phyloP scores from a whole-genome alignment of 2,888 invertebrate species.

The Machimus rusticus region DNA sequence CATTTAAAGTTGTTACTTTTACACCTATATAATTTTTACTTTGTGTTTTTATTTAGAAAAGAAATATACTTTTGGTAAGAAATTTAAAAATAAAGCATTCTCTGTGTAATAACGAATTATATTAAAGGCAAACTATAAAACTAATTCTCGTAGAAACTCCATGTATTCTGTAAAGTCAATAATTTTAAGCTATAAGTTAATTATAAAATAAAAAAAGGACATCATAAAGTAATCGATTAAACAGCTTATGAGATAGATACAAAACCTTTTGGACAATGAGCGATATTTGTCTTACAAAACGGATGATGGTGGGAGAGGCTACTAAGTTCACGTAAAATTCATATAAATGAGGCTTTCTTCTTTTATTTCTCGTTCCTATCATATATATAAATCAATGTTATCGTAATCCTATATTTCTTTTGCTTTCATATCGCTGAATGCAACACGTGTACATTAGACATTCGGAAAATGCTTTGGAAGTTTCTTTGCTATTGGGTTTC shows the following conservation, averaged over 20 bases:
- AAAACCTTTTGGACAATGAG: conserved; percentile 16
- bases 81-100: conserved; percentile 31
- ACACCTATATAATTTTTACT: neutral
- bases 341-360: neutral
- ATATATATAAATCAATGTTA: conserved; percentile 12
- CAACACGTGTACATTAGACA: conserved; percentile 5
- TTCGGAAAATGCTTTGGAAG: conserved; percentile 38
- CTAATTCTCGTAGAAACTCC: conserved; percentile 29
- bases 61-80: conserved; percentile 27
- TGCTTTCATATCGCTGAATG: conserved; percentile 23
- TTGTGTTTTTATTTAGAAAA: neutral
- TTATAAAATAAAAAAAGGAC: conserved; percentile 27
- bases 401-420: neutral
- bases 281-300: neutral
- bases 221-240: neutral
- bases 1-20: conserved; percentile 29
- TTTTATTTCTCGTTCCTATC: conserved; percentile 17
- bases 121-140: neutral
- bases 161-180: conserved; percentile 1
- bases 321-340: conserved; percentile 17
- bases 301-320: conserved; percentile 33
- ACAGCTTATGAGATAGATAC: conserved; percentile 29
- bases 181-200: conserved; percentile 34
- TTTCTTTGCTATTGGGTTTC: conserved; percentile 32
- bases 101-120: conserved; percentile 12